Evolutionary conservation across 1,140 invertebrate genomes (phyloP).

Genomic region (Drosophila arawakana): DNA sequence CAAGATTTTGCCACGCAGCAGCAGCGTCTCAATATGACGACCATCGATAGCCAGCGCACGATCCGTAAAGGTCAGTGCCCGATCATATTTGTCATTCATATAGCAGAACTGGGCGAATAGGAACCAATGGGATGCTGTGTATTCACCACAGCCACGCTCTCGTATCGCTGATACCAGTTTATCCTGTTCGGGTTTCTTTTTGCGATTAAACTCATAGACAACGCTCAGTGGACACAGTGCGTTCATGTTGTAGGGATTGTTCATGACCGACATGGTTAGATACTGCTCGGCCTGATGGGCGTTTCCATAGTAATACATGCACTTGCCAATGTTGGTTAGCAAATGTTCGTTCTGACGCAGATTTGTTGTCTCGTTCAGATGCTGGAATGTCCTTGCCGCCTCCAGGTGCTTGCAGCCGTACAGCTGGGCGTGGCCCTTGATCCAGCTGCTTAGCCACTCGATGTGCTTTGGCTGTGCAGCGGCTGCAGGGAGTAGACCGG

Average conservation of each 20-base stretch:
- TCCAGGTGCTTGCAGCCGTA: conserved; percentile 87
- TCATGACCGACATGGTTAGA: conserved; percentile 85
- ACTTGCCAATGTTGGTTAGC: conserved; percentile 88
- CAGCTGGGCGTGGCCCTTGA: conserved; percentile 88
- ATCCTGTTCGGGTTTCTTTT: conserved; percentile 85
- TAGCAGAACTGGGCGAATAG: conserved; percentile 88
- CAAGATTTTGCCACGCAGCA: conserved; percentile 89
- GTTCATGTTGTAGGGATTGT: conserved; percentile 87
- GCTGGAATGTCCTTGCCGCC: conserved; percentile 87
- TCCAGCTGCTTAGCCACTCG: conserved; percentile 89
- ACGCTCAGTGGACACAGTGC: conserved; percentile 85
- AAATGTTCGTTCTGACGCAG: conserved; percentile 88
- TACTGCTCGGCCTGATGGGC: conserved; percentile 85
- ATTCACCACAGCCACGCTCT: conserved; percentile 78
- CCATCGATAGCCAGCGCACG: conserved; percentile 85
- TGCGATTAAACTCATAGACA: conserved; percentile 84
- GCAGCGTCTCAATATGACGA: conserved; percentile 88
- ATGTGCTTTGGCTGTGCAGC: conserved; percentile 83
- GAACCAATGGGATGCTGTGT: conserved; percentile 87
- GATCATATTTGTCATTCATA: conserved; percentile 85
- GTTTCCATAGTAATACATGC: conserved; percentile 88
- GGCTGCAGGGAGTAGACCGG: conserved; percentile 31
- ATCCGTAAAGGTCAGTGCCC: conserved; percentile 87
- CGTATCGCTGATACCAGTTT: conserved; percentile 84
- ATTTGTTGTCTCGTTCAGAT: conserved; percentile 87